These are phyloP conservation scores for Venustaconcha ellipsiformis DNA, from an alignment of 1,140 invertebrate species.

Conservation along the genomic window DNA sequence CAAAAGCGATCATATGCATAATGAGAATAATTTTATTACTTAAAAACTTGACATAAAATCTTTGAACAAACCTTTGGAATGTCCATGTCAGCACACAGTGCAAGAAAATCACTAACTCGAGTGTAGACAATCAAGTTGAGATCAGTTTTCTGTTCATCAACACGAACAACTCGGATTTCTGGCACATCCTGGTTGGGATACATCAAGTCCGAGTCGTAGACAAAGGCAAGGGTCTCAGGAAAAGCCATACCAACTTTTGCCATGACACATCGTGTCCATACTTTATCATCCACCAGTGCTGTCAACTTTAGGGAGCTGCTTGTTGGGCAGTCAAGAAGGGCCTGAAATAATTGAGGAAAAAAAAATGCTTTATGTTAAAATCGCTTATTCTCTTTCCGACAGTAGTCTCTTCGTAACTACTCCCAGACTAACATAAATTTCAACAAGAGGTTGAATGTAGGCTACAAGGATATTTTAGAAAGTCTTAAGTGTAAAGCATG, in stretches of 20 bases:
- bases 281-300: constrained; percentile 42
- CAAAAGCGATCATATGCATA: background rate
- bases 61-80: background rate
- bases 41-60: background rate
- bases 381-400: too few relatives aligned
- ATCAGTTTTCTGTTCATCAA: background rate
- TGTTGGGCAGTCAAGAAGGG: constrained; percentile 42
- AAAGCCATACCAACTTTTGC: constrained; percentile 30
- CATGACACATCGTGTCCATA: constrained; percentile 42
- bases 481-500: too few relatives aligned
- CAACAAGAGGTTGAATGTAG: too few relatives aligned
- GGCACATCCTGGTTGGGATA: constrained; percentile 11
- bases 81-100: background rate
- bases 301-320: constrained; percentile 40
- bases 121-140: background rate
- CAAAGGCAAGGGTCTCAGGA: constrained; percentile 42
- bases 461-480: too few relatives aligned
- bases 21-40: too few relatives aligned
- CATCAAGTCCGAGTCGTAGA: constrained; percentile 11
- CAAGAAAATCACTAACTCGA: constrained; percentile 14
- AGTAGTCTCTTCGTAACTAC: too few relatives aligned
- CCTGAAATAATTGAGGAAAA: too few relatives aligned
- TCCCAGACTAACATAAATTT: too few relatives aligned
- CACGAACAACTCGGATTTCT: constrained; percentile 2
- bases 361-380: too few relatives aligned